Evolutionary conservation across 2,888 invertebrate species (phyloP), one percentile per base, ranked within the genome.

Genomic region (Scaptodrosophila latifasciaeformis): DNA sequence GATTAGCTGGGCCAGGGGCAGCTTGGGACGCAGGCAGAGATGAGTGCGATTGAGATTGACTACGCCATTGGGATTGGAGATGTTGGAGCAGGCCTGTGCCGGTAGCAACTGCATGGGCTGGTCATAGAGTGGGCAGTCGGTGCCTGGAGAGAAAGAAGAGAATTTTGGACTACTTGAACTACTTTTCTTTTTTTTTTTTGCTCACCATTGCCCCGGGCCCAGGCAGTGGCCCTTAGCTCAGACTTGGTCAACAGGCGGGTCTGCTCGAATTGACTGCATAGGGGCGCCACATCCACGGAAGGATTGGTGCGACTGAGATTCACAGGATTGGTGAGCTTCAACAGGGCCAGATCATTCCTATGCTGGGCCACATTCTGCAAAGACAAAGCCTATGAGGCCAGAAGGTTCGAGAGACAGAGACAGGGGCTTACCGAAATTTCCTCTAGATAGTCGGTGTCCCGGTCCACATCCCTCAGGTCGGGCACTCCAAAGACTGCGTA

Each of bases 401-500:
- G 19, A 40, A 10, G 39, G 2, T 18, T 12, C 19, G 10, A n/a
- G 13, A 9, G 17, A 1, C 17, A 12, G 2, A 37, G 37, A 12
- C 4, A 12, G 6, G 10, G 0, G 24, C 67, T 37, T 18, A 71
- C 70, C 45, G 21, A 17, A 12, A 72, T 60, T 5, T 64, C 52
- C 4, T 52, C 69, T 12, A 79, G 27, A 18, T 62, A 66, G 27
- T 72, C 72, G 17, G 62, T 61, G 3, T 72, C 72, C 2, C 3
- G 64, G 15, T 72, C 72, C n/a, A 67, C 55, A 17, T 72, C 79
- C 2, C 53, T 53, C 55, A 72, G 24, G 19, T 79, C 67, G 10
- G 72, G 52, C 6, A 72, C 72, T 0, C 72, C 72, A 2, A 72
- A 76, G 6, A 72, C 76, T 6, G 67, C 72, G 29, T 72, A 72